Base-by-base conservation (phyloP, 53 echinoderm and acorn worm genomes). In the Zoroaster sp. region DNA sequence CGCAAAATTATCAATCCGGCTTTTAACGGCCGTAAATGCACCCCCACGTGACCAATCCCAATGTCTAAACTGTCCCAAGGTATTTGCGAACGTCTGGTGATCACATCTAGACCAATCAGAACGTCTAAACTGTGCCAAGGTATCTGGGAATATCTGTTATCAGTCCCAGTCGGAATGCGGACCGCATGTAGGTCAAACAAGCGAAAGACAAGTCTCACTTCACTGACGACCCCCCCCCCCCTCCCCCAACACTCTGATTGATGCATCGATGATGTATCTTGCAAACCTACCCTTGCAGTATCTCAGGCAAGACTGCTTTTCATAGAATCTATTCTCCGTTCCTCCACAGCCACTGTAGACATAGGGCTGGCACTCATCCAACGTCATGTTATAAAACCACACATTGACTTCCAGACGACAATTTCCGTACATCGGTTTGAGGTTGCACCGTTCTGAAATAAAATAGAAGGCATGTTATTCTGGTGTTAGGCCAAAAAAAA, bases 341-440 rank as follows among this genome's bases (percentile, higher is more conserved):
- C 95, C 95, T 0, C 85, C 89, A 37, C 95, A 95, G 1, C 95
- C 95, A 20, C 88, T 82, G 53, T 93, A 95, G 37, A 67, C 15
- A 65, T 90, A 95, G 5, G 75, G 55, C 86, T 85, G 83, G 52
- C 95, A 95, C 8, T 82, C 71, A 30, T 70, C 32, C 13, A 85
- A 71, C 18, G 85, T 91, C 70, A 52, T 78, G 59, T 94, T 94
- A 67, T 94, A 94, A 78, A 88, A 94, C 91, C 76, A 94, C 21
- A 88, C 47, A 47, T 66, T 45, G 55, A 87, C 89, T 17, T 77
- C 74, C 38, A 75, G 21, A 10, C 65, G 20, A 35, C 94, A 94
- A 10, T 54, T 40, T 0, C 94, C 94, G 69, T 65, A 70, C 49
- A 68, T 51, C 1, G 94, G 94, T 44, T 86, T 80, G 63, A 88